A percentile compares a stretch with the other conserved stretches of the same genome.
phyloP scores from a whole-genome alignment of 2,888 invertebrate genomes.

The Podabrus alpinus region DNA sequence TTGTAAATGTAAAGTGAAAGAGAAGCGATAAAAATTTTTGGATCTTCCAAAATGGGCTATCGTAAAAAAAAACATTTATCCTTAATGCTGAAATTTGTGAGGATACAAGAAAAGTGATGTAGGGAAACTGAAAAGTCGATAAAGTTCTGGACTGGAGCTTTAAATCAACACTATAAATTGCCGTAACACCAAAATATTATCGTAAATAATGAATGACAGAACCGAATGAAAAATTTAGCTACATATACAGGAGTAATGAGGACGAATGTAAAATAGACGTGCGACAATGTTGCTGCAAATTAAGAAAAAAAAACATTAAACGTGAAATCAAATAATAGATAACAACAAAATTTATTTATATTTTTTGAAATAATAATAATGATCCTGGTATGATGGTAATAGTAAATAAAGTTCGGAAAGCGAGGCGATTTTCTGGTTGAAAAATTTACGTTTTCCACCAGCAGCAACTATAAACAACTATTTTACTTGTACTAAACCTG shows the following conservation, averaged over 20 bases:
- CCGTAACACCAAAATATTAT: not conserved
- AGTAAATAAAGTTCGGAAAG: not conserved
- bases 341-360: not conserved
- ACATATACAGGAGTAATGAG: not conserved
- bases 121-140: not conserved
- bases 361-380: not conserved
- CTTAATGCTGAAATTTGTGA: not conserved
- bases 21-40: not conserved
- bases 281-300: not conserved
- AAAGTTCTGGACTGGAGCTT: not conserved
- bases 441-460: not conserved
- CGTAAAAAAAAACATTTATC: not conserved
- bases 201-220: not conserved
- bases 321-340: not conserved
- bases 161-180: not conserved
- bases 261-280: not conserved
- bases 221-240: not conserved
- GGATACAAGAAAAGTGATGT: not conserved
- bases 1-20: not conserved
- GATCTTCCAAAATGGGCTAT: not conserved
- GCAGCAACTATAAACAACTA: not conserved
- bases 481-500: constrained; percentile 53
- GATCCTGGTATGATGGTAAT: not conserved
- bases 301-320: not conserved
- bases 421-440: not conserved